Percentiles rank a stretch among this genome's conserved stretches.
Evolutionary conservation across 1,140 invertebrate species (phyloP).

Genomic region (Leucophenga varia): DNA sequence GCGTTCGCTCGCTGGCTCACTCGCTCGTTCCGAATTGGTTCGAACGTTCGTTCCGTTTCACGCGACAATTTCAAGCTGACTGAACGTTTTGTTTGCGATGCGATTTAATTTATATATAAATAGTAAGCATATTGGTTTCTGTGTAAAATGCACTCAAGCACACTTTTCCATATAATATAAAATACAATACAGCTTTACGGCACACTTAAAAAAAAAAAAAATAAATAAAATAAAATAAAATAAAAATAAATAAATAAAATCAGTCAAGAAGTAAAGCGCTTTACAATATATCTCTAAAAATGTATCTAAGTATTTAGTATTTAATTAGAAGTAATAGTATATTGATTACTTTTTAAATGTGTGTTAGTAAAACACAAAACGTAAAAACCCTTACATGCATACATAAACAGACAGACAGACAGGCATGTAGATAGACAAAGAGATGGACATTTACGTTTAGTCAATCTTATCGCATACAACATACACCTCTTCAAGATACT

Average conservation of each 20-base stretch:
- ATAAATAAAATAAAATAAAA: no score
- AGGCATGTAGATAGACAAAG: no score
- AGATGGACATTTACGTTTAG: no score
- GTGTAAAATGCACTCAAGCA: neutral
- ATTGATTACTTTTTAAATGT: no score
- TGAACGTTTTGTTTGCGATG: conserved; percentile 38
- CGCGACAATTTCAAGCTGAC: conserved; percentile 33
- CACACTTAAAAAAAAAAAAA: neutral
- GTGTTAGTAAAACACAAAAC: no score
- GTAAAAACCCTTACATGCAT: no score
- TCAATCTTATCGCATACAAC: no score
- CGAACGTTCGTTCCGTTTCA: neutral
- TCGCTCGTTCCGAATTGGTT: neutral
- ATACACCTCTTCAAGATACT: no score
- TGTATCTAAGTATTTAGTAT: no score
- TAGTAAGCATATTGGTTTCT: neutral
- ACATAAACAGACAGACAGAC: no score
- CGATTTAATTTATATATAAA: conserved; percentile 36
- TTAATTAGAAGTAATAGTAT: no score
- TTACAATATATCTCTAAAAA: neutral
- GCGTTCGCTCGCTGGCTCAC: neutral
- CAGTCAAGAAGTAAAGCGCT: neutral
- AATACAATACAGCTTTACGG: neutral
- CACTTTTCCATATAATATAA: neutral
- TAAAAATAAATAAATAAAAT: neutral